phyloP scores from a whole-genome alignment of 2,113 vertebrate genomes.

The Dicerorhinus sumatrensis region DNA sequence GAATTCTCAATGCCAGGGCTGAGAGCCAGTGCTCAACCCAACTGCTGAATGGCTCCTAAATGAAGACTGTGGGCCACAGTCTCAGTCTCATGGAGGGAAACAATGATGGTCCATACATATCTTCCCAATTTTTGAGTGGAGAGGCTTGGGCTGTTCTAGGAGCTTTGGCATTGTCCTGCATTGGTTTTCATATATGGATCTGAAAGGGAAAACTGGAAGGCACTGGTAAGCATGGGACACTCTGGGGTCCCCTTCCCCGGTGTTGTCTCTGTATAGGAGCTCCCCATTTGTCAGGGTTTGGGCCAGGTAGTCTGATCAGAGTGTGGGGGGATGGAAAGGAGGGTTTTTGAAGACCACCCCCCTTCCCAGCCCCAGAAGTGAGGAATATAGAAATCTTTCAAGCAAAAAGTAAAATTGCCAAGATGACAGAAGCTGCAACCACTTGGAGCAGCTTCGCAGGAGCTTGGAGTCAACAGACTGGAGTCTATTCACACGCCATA shows the following conservation, averaged over 20 bases:
- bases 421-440: conserved; percentile 70
- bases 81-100: not conserved
- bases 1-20: not conserved
- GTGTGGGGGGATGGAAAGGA: not conserved
- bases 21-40: not conserved
- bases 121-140: accelerated
- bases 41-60: not conserved
- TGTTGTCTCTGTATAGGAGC: not conserved
- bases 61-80: not conserved
- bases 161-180: not conserved
- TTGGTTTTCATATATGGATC: not conserved
- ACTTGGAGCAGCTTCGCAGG: conserved; percentile 68
- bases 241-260: not conserved
- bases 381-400: conserved; percentile 43
- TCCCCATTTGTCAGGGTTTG: not conserved
- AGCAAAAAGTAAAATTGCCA: conserved; percentile 71
- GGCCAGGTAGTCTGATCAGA: not conserved
- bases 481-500: conserved; percentile 65
- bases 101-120: not conserved
- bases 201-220: not conserved
- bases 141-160: not conserved
- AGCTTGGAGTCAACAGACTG: conserved; percentile 66
- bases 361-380: not conserved
- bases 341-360: not conserved
- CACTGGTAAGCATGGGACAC: not conserved